phyloP scores from a whole-genome alignment of 2,113 vertebrate genomes.

The Morone saxatilis region DNA sequence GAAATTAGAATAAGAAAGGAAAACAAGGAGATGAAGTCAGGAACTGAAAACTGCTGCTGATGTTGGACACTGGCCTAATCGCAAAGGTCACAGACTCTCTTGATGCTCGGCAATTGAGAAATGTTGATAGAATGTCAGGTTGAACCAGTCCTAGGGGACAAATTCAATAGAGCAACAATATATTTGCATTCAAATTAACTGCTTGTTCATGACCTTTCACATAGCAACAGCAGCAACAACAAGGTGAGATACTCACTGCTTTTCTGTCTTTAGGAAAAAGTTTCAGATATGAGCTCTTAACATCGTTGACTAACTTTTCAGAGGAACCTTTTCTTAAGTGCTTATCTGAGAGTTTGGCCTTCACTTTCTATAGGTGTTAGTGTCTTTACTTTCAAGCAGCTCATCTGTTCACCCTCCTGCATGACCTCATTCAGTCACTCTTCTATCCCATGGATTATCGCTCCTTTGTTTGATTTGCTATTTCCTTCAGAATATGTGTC shows the following conservation, averaged over 20 bases:
- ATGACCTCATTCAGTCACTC: slow-evolving; percentile 54
- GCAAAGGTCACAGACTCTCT: slow-evolving; percentile 28
- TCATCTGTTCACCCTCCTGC: slow-evolving; percentile 26
- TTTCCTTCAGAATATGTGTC: slow-evolving; percentile 34
- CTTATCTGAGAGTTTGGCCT: slow-evolving; percentile 14
- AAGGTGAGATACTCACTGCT: neutral
- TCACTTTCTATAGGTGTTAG: slow-evolving; percentile 12
- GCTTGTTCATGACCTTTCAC: slow-evolving; percentile 12
- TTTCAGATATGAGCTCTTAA: neutral
- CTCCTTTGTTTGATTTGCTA: slow-evolving; percentile 47
- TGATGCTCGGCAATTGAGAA: slow-evolving; percentile 4
- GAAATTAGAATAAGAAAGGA: neutral
- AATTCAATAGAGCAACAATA: slow-evolving; percentile 22
- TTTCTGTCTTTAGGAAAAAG: neutral
- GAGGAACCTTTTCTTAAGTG: slow-evolving; percentile 7
- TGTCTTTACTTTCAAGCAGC: slow-evolving; percentile 25
- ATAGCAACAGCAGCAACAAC: neutral
- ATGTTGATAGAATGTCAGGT: neutral
- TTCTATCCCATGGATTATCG: slow-evolving; percentile 38
- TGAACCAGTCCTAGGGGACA: no score
- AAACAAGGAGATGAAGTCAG: neutral
- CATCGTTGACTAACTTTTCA: slow-evolving; percentile 9
- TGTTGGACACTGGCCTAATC: neutral
- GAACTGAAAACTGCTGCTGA: neutral
- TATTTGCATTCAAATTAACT: slow-evolving; percentile 31